Percentiles rank a stretch among this genome's conserved stretches.
phyloP scores from a whole-genome alignment of 2,113 vertebrate species.

The Sciurus niger region DNA sequence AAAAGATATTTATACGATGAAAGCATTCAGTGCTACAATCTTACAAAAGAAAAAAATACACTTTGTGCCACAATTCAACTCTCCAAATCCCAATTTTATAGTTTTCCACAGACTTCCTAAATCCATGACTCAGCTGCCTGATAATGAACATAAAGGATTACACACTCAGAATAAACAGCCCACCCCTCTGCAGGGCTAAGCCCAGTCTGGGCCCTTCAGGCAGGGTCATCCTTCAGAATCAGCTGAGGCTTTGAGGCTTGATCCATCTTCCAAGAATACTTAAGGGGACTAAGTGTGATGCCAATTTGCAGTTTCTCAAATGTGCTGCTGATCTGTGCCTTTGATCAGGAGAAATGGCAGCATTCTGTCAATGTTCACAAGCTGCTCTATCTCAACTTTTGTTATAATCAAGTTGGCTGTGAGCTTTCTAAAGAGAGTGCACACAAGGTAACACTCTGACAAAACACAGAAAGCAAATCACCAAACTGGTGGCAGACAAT shows the following conservation, averaged over 20 bases:
- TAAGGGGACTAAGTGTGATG: neutral
- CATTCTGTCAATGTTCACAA: slow-evolving; percentile 27
- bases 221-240: neutral
- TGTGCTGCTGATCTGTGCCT: slow-evolving; percentile 35
- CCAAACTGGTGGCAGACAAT: slow-evolving; percentile 58
- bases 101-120: neutral
- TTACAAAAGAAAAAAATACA: neutral
- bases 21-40: neutral
- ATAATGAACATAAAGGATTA: neutral
- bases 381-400: neutral
- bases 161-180: neutral
- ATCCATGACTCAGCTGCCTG: neutral
- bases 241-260: neutral
- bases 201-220: neutral
- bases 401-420: slow-evolving; percentile 47
- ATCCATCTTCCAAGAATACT: slow-evolving; percentile 30
- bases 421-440: slow-evolving; percentile 15
- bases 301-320: slow-evolving; percentile 41
- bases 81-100: neutral
- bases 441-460: neutral
- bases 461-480: slow-evolving; percentile 57
- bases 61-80: neutral
- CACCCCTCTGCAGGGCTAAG: neutral
- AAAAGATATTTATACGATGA: neutral
- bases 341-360: slow-evolving; percentile 68